Evolutionary conservation across 2,797 vertebrate species (phyloP).

Genomic region (Vespertilio murinus): DNA sequence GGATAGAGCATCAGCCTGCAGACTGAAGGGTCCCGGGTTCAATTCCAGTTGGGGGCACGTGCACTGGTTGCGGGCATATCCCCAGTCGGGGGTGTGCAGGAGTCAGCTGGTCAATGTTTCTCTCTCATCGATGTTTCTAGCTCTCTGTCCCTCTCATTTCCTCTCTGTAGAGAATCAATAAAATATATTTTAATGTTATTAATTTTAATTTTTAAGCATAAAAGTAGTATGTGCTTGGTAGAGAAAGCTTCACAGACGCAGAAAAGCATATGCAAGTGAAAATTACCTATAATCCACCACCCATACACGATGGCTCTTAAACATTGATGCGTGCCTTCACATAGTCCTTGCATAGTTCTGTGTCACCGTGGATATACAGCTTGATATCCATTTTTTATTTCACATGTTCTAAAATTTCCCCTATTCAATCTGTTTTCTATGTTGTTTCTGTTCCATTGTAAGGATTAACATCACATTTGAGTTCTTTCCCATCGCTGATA

Average conservation of each 20-base stretch:
- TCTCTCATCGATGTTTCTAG: no score
- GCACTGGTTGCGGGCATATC: no score
- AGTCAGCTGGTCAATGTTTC: no score
- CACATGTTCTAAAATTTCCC: not conserved
- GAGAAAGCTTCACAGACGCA: not conserved
- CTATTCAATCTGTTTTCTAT: not conserved
- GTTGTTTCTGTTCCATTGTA: not conserved
- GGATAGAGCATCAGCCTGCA: no score
- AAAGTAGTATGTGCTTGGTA: not conserved
- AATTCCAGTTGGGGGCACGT: no score
- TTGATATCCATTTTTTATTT: not conserved
- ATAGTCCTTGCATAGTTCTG: not conserved
- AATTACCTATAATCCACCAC: not conserved
- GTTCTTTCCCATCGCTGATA: not conserved
- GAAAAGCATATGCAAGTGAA: not conserved
- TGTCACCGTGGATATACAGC: not conserved
- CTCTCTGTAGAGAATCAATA: no score
- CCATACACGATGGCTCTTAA: not conserved
- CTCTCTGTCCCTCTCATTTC: no score
- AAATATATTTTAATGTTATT: no score
- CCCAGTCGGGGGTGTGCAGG: no score
- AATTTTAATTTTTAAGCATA: not conserved
- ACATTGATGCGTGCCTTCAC: not conserved
- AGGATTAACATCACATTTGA: not conserved
- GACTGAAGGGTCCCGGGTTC: no score